Evolutionary conservation across 1,140 invertebrate species (phyloP), one percentile per base, ranked within the genome.

Genomic region (Aphis gossypii): DNA sequence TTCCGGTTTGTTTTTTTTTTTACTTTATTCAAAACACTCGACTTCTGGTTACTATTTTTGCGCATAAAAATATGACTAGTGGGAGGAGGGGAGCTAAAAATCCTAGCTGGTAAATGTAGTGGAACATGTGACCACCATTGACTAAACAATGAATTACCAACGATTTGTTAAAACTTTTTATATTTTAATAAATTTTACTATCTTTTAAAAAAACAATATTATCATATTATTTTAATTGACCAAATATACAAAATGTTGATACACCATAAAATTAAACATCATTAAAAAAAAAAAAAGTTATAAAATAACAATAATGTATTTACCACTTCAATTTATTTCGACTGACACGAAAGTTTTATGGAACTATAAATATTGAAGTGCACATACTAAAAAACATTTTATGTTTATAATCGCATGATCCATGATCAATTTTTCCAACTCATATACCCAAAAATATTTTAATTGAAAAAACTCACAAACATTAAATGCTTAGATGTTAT

Each of bases 41-140:
- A 44, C 90, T 92, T 82, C 68, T 82, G 82, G 76, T 56, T 86
- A 54, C 91, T 51, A 83, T 93, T 93, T 92, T 86, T 86, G 56
- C 20, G 35, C 21, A 44, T 56, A 56, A 51, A 54, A 93, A 83
- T 9, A 25, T 48, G 30, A 48, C 18, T n/a, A 20, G 20, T 51
- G 14, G 23, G n/a, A 20, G 20, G 51, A 6, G 23, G 21, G n/a
- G 48, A 35, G 30, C 20, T 82, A n/a, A 38, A 90, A 90, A 90
- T 90, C 25, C 25, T 83, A 84, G 46, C 82, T 84, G 51, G 82
- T 86, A 86, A 93, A 93, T 93, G 35, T 84, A 93, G 68, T 68
- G 92, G 48, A 93, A 93, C 51, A 14, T 30, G 76, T 46, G 46
- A 38, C 68, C 48, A 23, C 30, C 54, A 44, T 30, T 44, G 23